A percentile compares a stretch with the other conserved stretches of the same genome.
These are phyloP conservation scores for Anadara kagoshimensis DNA, from an alignment of 1,140 invertebrate genomes.

Conservation along the genomic window DNA sequence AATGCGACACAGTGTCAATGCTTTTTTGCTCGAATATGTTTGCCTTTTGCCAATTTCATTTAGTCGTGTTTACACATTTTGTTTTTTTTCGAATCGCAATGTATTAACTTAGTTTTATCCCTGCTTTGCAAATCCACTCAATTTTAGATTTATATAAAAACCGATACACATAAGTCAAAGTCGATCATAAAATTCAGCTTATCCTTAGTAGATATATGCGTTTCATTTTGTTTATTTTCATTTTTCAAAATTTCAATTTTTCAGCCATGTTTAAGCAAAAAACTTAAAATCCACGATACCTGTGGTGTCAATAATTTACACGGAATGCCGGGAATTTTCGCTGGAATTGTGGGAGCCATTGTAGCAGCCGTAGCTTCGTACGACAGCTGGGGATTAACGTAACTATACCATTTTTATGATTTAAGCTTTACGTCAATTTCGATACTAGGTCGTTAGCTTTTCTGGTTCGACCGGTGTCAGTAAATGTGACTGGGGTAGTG, in stretches of 20 bases:
- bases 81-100: no score
- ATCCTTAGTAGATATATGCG: no score
- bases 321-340: conserved; percentile 93
- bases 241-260: conserved; percentile 14
- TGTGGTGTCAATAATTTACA: conserved; percentile 97
- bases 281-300: conserved; percentile 88
- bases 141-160: no score
- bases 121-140: no score
- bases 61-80: no score
- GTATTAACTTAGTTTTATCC: no score
- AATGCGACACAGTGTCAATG: no score
- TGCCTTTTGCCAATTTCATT: no score
- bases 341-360: conserved; percentile 86
- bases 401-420: conserved; percentile 4
- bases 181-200: no score
- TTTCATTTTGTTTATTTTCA: background rate
- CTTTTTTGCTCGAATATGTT: no score
- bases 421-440: background rate
- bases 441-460: background rate
- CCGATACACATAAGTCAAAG: no score
- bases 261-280: conserved; percentile 83
- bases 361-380: conserved; percentile 84
- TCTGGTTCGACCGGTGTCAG: background rate
- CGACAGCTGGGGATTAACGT: conserved; percentile 74
- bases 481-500: no score